Evolutionary conservation across 2,113 vertebrate genomes (phyloP), one percentile per base, ranked within the genome.

Genomic region (Salvator merianae): DNA sequence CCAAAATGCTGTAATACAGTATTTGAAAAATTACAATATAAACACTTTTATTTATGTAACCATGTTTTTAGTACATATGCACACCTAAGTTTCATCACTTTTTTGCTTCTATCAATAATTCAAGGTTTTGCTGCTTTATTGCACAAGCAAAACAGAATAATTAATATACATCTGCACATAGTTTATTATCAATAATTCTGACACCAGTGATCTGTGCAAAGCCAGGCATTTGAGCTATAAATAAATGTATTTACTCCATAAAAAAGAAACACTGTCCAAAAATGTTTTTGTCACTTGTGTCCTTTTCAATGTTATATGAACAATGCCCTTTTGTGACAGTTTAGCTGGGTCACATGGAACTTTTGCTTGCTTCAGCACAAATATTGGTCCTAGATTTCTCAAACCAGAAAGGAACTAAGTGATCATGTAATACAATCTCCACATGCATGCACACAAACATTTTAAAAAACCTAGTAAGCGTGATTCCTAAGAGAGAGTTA

Each of bases 301-400:
- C 20, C 20, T 32, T 32, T 74, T 47, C 7, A 65, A 55, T 73
- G 70, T 6, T 32, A 74, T 18, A 77, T 78, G 89, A 87, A n/a
- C 7, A 9, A 55, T 65, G 68, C 66, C 7, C 75, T 18, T 6
- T 16, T 74, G 3, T 66, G 16, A 74, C 1, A 4, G 76, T 84
- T n/a, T 62, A 40, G 63, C 85, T 28, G 76, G 7, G 4, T 72
- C n/a, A 43, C 4, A 63, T 32, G 2, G 43, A 81, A 40, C 82
- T 86, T 85, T 70, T 71, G 79, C 40, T 65, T 78, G 59, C 63
- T 76, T 83, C 62, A 69, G 20, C 38, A 13, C 47, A 84, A 83
- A 88, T n/a, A 2, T 10, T 85, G 81, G 22, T 30, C 24, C 55
- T 30, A 63, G 28, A 82, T 74, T 82, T 36, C 30, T 18, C 72